phyloP scores from a whole-genome alignment of 1,140 invertebrate species.

The Orchesella cincta region DNA sequence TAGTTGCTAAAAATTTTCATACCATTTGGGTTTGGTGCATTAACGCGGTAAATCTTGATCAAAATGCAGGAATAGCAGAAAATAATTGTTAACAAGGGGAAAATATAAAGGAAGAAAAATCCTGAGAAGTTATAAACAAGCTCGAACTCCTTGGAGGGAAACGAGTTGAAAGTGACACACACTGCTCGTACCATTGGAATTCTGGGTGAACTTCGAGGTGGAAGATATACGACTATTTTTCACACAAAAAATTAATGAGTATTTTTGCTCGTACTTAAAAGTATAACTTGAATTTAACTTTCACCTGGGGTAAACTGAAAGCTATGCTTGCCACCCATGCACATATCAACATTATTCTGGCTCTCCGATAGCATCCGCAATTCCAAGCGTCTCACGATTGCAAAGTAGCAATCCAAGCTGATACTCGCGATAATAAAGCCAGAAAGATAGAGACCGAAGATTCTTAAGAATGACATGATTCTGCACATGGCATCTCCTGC shows the following conservation, averaged over 20 bases:
- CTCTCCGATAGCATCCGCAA: constrained; percentile 69
- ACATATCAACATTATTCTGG: constrained; percentile 69
- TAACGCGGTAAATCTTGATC: constrained; percentile 65
- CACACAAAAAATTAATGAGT: too few species aligned
- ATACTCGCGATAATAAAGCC: constrained; percentile 85
- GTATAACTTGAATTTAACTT: too few species aligned
- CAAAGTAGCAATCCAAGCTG: constrained; percentile 81
- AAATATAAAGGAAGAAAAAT: constrained; percentile 80
- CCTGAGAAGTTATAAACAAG: constrained; percentile 73
- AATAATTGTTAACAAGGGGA: constrained; percentile 80
- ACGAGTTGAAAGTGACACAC: constrained; percentile 75
- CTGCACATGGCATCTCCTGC: constrained; percentile 61
- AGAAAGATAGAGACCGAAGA: constrained; percentile 82
- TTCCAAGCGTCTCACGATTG: constrained; percentile 74
- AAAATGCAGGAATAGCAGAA: constrained; percentile 84
- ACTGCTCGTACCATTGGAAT: constrained; percentile 75
- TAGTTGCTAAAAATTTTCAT: too few species aligned
- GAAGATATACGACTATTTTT: constrained; percentile 77
- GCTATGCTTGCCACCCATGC: constrained; percentile 77
- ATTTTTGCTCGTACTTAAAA: too few species aligned
- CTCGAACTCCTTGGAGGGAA: constrained; percentile 68
- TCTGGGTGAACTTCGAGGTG: constrained; percentile 76
- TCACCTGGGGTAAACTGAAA: constrained; percentile 83
- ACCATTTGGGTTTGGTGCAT: not conserved
- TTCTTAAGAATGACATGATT: constrained; percentile 79